Conservation (phyloP, 2,797 vertebrate genomes). For the Sebastes itinus region DNA sequence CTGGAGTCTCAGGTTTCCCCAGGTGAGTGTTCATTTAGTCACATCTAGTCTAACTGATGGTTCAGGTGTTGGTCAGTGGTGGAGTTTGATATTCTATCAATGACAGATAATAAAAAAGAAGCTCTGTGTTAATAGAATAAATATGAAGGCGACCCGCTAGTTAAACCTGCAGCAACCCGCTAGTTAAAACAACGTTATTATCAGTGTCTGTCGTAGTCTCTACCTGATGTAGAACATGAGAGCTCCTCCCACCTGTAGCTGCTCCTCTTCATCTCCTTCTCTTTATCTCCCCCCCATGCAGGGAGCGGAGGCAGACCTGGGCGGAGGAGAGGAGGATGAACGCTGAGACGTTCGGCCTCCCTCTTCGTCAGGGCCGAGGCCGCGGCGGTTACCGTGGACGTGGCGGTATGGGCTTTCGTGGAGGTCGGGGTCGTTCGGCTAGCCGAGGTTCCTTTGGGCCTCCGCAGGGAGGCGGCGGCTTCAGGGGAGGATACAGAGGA, state of each 20-base stretch:
- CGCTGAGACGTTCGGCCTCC: slow-evolving; percentile 95
- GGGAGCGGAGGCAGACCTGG: slow-evolving; percentile 95
- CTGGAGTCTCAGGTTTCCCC: slow-evolving; percentile 69
- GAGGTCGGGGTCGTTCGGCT: slow-evolving; percentile 85
- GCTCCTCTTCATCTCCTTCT: background rate
- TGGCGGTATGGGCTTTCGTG: slow-evolving; percentile 89
- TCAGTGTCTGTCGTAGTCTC: no score
- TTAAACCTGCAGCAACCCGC: no score
- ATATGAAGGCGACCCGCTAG: no score
- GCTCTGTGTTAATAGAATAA: no score
- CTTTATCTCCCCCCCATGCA: slow-evolving; percentile 47
- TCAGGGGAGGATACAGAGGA: slow-evolving; percentile 90
- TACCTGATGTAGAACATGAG: background rate
- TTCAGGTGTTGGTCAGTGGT: no score
- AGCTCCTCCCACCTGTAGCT: background rate
- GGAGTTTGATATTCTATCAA: background rate
- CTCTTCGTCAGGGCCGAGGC: slow-evolving; percentile 88
- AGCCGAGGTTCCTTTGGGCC: slow-evolving; percentile 83
- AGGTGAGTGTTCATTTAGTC: slow-evolving; percentile 49
- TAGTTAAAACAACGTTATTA: no score
- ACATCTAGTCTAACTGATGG: background rate
- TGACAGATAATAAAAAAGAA: no score
- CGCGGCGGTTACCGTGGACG: slow-evolving; percentile 90
- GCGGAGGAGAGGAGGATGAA: slow-evolving; percentile 95
- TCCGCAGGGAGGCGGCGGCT: slow-evolving; percentile 78